Percentiles rank a stretch among this genome's conserved stretches.
Evolutionary conservation across 2,888 invertebrate genomes (phyloP).

Genomic region (Alentia gelatinosa): DNA sequence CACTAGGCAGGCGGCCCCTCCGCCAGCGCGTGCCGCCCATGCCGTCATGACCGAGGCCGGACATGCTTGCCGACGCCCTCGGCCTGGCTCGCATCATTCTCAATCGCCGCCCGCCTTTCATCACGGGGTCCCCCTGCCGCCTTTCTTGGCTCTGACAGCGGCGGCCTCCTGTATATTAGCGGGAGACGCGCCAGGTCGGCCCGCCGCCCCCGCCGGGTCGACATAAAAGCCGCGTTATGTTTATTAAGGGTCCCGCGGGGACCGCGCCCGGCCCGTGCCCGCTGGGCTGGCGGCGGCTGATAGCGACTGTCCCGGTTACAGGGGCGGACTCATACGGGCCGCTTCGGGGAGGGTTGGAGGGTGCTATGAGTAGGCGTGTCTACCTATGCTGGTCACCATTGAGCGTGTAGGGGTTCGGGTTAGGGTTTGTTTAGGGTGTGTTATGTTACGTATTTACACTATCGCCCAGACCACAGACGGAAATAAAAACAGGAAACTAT

Average conservation of each 20-base stretch:
- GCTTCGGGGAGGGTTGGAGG: neutral
- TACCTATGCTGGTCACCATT: neutral
- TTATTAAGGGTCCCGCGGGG: constrained; percentile 24
- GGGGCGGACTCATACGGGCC: neutral
- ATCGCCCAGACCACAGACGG: too few relatives aligned
- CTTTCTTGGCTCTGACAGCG: neutral
- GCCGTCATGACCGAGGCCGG: neutral
- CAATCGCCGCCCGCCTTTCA: neutral
- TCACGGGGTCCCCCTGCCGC: neutral
- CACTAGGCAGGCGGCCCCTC: too few relatives aligned
- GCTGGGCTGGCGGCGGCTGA: neutral
- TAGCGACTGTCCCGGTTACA: neutral
- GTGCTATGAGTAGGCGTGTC: neutral
- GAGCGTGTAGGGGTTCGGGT: neutral
- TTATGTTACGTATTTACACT: too few relatives aligned
- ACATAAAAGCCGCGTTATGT: constrained; percentile 27
- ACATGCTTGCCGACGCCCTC: neutral
- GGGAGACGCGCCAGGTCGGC: neutral
- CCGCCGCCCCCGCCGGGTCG: neutral
- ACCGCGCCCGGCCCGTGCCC: neutral
- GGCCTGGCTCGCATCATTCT: neutral
- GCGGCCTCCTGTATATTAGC: constrained; percentile 22
- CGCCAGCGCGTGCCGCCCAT: neutral
- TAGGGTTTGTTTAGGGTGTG: neutral
- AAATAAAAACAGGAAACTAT: too few relatives aligned